These are phyloP conservation scores for Porites australiensis DNA, from an alignment of 64 coral and sea anemone species.

Conservation along the genomic window DNA sequence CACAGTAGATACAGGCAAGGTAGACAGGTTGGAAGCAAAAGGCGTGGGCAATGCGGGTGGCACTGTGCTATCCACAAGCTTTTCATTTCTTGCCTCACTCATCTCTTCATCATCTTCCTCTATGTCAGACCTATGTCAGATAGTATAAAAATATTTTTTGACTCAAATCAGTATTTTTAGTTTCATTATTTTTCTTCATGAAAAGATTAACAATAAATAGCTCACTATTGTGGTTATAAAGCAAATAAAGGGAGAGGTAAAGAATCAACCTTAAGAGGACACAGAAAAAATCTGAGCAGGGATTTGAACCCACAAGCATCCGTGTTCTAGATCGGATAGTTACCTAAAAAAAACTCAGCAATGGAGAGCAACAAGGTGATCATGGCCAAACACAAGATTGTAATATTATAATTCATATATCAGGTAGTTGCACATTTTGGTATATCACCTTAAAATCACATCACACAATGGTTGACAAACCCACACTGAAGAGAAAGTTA, in stretches of 20 bases:
- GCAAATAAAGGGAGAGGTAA: background rate
- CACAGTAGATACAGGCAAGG: no score
- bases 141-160: constrained; percentile 1
- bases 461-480: no score
- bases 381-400: no score
- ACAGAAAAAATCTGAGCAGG: no score
- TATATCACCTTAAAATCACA: no score
- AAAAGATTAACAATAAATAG: background rate
- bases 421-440: no score
- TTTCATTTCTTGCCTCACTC: background rate
- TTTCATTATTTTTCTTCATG: background rate
- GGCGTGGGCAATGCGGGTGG: background rate
- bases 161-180: background rate
- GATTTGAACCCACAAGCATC: no score
- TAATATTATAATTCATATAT: no score
- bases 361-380: background rate
- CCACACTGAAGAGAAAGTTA: no score
- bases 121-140: constrained; percentile 9
- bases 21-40: background rate
- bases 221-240: background rate
- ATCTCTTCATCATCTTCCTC: background rate
- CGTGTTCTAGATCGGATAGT: no score
- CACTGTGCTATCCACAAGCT: background rate
- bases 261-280: no score
- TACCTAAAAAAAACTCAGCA: background rate